Conservation (phyloP, 2,797 vertebrate genomes). For the Micromesistius poutassou region DNA sequence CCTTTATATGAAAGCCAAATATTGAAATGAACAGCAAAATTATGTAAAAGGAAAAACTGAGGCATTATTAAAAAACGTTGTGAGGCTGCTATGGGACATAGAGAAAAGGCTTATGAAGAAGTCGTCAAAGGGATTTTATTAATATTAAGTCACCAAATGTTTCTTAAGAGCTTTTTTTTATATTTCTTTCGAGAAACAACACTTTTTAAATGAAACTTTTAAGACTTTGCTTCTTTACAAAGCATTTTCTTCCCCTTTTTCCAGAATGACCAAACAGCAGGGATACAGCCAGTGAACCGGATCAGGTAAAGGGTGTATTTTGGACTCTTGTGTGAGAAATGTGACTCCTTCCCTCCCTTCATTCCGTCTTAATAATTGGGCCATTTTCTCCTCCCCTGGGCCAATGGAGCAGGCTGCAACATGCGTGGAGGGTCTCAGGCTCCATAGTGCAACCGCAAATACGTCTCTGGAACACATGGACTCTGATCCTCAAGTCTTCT, state of each 20-base stretch:
- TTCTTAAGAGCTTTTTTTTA: no score
- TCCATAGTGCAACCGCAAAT: slow-evolving; percentile 59
- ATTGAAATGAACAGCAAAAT: neutral
- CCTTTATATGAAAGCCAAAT: neutral
- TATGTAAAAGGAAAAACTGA: neutral
- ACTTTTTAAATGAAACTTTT: neutral
- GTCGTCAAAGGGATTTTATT: neutral
- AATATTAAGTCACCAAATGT: neutral
- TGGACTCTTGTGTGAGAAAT: slow-evolving; percentile 35
- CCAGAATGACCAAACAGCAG: slow-evolving; percentile 8
- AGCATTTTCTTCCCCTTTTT: no score
- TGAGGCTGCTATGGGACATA: neutral
- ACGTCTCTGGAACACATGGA: slow-evolving; percentile 50
- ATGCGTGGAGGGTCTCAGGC: slow-evolving; percentile 78
- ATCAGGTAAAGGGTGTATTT: slow-evolving; percentile 39
- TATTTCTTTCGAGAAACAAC: neutral
- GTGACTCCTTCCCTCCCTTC: slow-evolving; percentile 49
- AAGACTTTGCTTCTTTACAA: no score
- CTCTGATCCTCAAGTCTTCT: neutral
- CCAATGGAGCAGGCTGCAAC: slow-evolving; percentile 80
- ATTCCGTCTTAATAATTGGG: slow-evolving; percentile 52
- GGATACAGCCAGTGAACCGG: slow-evolving; percentile 6
- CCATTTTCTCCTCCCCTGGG: slow-evolving; percentile 52
- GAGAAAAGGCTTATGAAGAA: neutral
- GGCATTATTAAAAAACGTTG: neutral